Percentiles rank a stretch among this genome's conserved stretches.
These are phyloP conservation scores for Oplegnathus fasciatus DNA, from an alignment of 2,113 vertebrate species.

Conservation along the genomic window DNA sequence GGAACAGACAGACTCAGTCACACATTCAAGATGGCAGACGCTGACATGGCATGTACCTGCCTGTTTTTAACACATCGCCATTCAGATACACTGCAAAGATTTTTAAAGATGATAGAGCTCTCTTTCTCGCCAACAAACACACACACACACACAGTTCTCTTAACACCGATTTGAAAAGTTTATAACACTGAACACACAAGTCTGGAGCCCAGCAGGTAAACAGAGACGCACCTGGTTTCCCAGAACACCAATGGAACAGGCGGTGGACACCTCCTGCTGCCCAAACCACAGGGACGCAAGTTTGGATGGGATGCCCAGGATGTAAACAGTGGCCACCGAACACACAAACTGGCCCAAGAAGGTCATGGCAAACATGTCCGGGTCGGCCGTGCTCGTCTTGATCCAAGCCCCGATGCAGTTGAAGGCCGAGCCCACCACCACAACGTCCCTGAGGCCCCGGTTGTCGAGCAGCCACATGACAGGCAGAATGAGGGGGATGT, in stretches of 20 bases:
- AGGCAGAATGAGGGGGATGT: constrained; percentile 90
- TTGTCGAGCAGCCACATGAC: constrained; percentile 84
- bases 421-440: constrained; percentile 87
- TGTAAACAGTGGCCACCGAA: constrained; percentile 87
- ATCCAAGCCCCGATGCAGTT: constrained; percentile 92
- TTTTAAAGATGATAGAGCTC: constrained; percentile 4
- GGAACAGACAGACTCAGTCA: constrained; percentile 6
- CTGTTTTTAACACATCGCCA: background rate
- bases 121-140: background rate
- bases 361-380: constrained; percentile 85
- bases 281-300: constrained; percentile 92
- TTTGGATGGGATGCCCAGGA: constrained; percentile 90
- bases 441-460: constrained; percentile 85
- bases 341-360: constrained; percentile 90
- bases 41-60: constrained; percentile 5
- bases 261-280: constrained; percentile 88
- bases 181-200: background rate
- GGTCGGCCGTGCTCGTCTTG: constrained; percentile 87
- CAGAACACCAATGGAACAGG: constrained; percentile 90
- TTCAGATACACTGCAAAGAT: background rate
- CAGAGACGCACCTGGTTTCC: constrained; percentile 90
- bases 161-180: background rate
- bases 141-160: background rate
- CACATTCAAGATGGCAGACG: background rate
- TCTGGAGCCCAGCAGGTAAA: constrained; percentile 29